Evolutionary conservation across 1,140 invertebrate species (phyloP).

Genomic region (Rhizoglyphus robini): DNA sequence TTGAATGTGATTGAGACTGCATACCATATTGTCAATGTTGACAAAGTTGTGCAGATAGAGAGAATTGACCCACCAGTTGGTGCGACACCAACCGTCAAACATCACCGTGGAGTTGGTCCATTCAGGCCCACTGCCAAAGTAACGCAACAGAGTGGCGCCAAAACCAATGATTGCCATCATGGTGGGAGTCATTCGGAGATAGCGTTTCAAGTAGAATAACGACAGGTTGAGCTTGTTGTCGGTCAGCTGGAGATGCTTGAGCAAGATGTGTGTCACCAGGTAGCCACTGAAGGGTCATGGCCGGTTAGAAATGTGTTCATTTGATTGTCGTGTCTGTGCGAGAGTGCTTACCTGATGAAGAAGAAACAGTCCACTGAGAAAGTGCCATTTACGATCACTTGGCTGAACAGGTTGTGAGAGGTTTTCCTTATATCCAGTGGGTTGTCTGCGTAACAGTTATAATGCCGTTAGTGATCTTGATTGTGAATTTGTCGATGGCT

Average conservation of each 20-base stretch:
- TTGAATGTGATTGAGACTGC: too few relatives aligned
- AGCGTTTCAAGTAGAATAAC: conserved; percentile 26
- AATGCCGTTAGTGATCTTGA: background rate
- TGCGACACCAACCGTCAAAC: conserved; percentile 28
- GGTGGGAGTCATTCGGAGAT: conserved; percentile 28
- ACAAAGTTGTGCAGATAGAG: conserved; percentile 30
- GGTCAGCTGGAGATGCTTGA: conserved; percentile 19
- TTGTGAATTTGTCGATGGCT: background rate
- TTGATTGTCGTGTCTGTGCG: background rate
- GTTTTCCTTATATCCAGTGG: conserved; percentile 6
- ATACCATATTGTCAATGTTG: conserved; percentile 27
- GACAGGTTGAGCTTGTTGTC: conserved; percentile 22
- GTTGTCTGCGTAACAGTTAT: conserved; percentile 21
- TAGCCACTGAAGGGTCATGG: conserved; percentile 23
- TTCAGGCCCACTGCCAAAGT: conserved; percentile 27
- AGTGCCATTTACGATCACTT: conserved; percentile 29
- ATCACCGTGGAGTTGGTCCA: conserved; percentile 26
- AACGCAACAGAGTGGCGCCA: conserved; percentile 25
- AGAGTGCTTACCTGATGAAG: conserved; percentile 24
- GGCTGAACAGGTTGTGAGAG: conserved; percentile 23
- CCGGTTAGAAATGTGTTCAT: background rate
- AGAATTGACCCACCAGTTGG: conserved; percentile 30
- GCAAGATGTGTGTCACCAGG: conserved; percentile 21
- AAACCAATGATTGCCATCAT: conserved; percentile 27
- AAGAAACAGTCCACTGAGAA: conserved; percentile 29